Percentiles rank a stretch among this genome's conserved stretches.
phyloP scores from a whole-genome alignment of 2,113 vertebrate species.

The Tragulus kanchil region DNA sequence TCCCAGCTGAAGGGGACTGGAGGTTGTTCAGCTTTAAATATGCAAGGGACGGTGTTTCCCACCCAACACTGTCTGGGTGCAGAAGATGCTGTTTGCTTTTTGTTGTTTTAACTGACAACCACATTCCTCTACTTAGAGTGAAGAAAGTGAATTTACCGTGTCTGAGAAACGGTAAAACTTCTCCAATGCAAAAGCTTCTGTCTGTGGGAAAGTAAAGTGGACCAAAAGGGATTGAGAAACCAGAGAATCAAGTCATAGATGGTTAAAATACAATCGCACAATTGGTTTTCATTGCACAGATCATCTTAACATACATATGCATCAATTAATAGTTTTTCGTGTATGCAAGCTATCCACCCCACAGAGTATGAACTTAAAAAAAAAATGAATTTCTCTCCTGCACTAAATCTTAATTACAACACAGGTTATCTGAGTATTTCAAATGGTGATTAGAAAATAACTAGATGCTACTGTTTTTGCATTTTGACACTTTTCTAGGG shows the following conservation, averaged over 20 bases:
- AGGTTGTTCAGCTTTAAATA: not conserved
- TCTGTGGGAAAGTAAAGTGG: constrained; percentile 66
- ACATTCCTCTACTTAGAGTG: constrained; percentile 66
- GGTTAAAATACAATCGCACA: constrained; percentile 59
- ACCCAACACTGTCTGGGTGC: constrained; percentile 72
- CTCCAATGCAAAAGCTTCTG: constrained; percentile 83
- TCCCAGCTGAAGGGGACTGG: not conserved
- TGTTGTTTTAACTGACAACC: constrained; percentile 27
- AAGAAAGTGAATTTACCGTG: constrained; percentile 80
- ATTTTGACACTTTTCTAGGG: constrained; percentile 31
- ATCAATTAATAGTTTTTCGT: constrained; percentile 38
- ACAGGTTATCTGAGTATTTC: constrained; percentile 13
- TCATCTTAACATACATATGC: constrained; percentile 26
- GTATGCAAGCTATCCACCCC: not conserved
- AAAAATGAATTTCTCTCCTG: not conserved
- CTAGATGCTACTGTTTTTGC: not conserved
- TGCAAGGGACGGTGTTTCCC: constrained; percentile 62
- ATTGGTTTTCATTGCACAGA: constrained; percentile 59
- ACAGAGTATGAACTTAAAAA: not conserved
- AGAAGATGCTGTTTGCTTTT: constrained; percentile 49
- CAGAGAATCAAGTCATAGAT: constrained; percentile 59
- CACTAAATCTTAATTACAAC: not conserved
- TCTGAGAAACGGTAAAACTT: constrained; percentile 82
- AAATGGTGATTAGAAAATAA: not conserved
- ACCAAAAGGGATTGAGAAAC: constrained; percentile 80